These are phyloP conservation scores for Fratercula arctica DNA, from an alignment of 2,797 vertebrate species.

Conservation along the genomic window DNA sequence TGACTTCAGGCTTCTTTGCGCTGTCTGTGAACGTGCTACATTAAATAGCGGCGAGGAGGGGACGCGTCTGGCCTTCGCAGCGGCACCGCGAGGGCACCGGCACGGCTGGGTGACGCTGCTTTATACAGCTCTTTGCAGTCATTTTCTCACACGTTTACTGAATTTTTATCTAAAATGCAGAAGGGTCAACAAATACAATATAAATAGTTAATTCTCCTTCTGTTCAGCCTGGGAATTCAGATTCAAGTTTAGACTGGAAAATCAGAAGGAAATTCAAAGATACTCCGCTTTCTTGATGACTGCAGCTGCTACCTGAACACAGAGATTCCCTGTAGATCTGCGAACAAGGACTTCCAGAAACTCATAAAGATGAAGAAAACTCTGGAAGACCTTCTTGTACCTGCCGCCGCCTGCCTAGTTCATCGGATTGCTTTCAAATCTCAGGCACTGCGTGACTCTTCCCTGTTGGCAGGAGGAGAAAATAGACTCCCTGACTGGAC, in stretches of 20 bases:
- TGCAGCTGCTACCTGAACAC: slow-evolving; percentile 43
- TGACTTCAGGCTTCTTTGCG: slow-evolving; percentile 35
- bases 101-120: background rate
- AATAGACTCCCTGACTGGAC: slow-evolving; percentile 40
- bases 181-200: slow-evolving; percentile 47
- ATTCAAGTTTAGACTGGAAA: slow-evolving; percentile 50
- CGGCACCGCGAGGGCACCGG: background rate
- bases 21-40: background rate
- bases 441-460: slow-evolving; percentile 16
- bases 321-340: slow-evolving; percentile 66
- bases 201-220: slow-evolving; percentile 55
- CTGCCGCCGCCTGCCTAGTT: slow-evolving; percentile 54
- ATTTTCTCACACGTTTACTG: background rate
- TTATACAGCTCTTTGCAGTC: background rate
- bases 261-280: slow-evolving; percentile 71
- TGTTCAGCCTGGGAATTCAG: slow-evolving; percentile 52
- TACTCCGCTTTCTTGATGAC: slow-evolving; percentile 58
- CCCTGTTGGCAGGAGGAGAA: slow-evolving; percentile 21
- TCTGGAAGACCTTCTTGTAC: slow-evolving; percentile 63
- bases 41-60: background rate
- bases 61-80: background rate
- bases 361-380: slow-evolving; percentile 61
- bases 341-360: slow-evolving; percentile 57
- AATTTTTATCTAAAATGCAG: background rate
- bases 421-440: slow-evolving; percentile 20